Percentiles rank a stretch among this genome's conserved stretches.
These are phyloP conservation scores for Danionella dracula DNA, from an alignment of 2,797 vertebrate genomes.

Conservation along the genomic window DNA sequence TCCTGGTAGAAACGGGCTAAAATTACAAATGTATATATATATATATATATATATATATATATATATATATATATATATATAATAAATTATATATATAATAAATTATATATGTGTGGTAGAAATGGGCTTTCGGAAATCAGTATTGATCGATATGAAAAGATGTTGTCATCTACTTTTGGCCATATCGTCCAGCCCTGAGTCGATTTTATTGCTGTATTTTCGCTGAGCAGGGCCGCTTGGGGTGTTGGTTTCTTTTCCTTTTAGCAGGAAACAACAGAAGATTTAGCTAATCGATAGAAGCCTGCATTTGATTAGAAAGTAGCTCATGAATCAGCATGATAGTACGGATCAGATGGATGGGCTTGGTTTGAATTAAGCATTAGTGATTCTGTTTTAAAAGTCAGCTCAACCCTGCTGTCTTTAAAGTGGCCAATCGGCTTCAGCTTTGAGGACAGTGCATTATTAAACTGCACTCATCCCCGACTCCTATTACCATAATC, in stretches of 20 bases:
- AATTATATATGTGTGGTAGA: no score
- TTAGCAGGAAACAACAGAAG: background rate
- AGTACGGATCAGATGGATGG: constrained; percentile 25
- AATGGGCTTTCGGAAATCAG: no score
- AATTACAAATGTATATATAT: no score
- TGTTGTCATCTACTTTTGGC: no score
- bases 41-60: no score
- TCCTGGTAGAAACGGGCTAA: no score
- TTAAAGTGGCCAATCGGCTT: constrained; percentile 36
- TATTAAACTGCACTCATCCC: constrained; percentile 2
- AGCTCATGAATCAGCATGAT: constrained; percentile 31
- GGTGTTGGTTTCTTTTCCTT: background rate
- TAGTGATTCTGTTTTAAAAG: constrained; percentile 33
- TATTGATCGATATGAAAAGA: no score
- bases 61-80: no score
- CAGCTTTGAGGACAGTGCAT: constrained; percentile 20
- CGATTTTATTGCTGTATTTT: background rate
- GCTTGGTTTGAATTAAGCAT: constrained; percentile 43
- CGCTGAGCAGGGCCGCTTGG: background rate
- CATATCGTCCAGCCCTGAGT: no score
- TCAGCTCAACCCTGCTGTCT: constrained; percentile 44
- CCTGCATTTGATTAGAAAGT: background rate
- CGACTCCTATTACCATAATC: constrained; percentile 13
- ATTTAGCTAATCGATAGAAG: background rate
- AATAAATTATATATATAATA: no score